A percentile compares a stretch with the other conserved stretches of the same genome.
Evolutionary conservation across 2,797 vertebrate species (phyloP).

Genomic region (Enteromius anoplus): DNA sequence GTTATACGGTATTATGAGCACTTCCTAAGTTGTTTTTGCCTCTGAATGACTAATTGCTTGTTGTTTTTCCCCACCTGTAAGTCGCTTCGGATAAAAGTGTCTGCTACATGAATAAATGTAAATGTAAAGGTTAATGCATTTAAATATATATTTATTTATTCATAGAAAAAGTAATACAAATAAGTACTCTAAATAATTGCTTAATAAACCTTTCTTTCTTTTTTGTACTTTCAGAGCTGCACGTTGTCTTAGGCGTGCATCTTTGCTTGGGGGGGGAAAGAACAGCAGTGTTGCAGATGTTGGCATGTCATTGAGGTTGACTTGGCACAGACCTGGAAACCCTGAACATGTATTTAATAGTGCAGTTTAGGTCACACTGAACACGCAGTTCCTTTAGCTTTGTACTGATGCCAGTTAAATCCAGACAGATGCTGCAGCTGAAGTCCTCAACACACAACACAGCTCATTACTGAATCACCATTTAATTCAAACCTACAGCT

Average conservation of each 20-base stretch:
- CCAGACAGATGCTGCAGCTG: conserved; percentile 56
- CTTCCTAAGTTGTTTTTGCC: too few species aligned
- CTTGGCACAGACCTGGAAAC: conserved; percentile 14
- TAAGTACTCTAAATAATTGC: background rate
- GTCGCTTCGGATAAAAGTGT: too few species aligned
- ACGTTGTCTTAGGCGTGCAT: background rate
- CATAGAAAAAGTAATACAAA: too few species aligned
- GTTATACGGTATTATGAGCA: too few species aligned
- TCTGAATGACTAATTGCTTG: too few species aligned
- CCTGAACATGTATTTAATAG: conserved; percentile 30
- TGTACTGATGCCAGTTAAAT: conserved; percentile 65
- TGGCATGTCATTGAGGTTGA: conserved; percentile 25
- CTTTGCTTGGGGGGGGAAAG: background rate
- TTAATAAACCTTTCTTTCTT: background rate
- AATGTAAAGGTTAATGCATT: too few species aligned
- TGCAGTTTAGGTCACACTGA: conserved; percentile 37
- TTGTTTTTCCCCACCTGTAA: too few species aligned
- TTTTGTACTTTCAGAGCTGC: background rate
- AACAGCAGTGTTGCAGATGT: background rate
- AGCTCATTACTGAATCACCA: background rate
- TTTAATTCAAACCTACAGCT: conserved; percentile 8
- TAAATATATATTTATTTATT: background rate
- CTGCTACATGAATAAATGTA: too few species aligned
- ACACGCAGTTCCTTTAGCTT: conserved; percentile 31
- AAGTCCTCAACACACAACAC: conserved; percentile 15